Evolutionary conservation across 92 coral and sea anemone genomes (phyloP).

Genomic region (Montipora capitata): DNA sequence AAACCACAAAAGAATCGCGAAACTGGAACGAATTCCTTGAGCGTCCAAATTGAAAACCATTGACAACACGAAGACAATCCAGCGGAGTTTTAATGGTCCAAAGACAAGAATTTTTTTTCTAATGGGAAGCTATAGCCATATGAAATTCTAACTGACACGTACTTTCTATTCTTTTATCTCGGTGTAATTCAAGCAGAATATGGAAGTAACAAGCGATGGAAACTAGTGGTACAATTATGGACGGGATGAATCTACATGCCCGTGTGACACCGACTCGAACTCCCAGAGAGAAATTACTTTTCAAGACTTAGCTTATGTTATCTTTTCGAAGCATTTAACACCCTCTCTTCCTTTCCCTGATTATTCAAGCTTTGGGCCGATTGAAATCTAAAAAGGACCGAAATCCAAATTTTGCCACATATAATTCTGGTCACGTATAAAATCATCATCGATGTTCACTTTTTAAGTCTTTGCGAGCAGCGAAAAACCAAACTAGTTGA

Average conservation of each 20-base stretch:
- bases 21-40: conserved; percentile 39
- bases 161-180: not conserved
- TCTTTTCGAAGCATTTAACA: not conserved
- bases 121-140: not conserved
- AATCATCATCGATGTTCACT: conserved; percentile 12
- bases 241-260: too few relatives aligned
- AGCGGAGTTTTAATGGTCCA: too few relatives aligned
- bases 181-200: too few relatives aligned
- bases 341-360: not conserved
- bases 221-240: too few relatives aligned
- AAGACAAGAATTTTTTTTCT: too few relatives aligned
- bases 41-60: conserved; percentile 7
- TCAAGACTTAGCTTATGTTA: not conserved
- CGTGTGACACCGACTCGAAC: too few relatives aligned
- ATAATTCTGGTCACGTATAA: not conserved
- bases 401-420: conserved; percentile 5
- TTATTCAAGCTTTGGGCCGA: not conserved
- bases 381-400: not conserved
- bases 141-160: not conserved
- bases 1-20: conserved; percentile 30
- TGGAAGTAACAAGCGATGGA: too few relatives aligned
- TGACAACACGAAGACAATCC: conserved; percentile 34
- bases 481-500: not conserved
- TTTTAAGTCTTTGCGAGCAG: conserved; percentile 10
- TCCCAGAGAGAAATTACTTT: too few relatives aligned